Evolutionary conservation across 2,888 invertebrate genomes (phyloP), one percentile per base, ranked within the genome.

Genomic region (Exephanes ischioxanthus): DNA sequence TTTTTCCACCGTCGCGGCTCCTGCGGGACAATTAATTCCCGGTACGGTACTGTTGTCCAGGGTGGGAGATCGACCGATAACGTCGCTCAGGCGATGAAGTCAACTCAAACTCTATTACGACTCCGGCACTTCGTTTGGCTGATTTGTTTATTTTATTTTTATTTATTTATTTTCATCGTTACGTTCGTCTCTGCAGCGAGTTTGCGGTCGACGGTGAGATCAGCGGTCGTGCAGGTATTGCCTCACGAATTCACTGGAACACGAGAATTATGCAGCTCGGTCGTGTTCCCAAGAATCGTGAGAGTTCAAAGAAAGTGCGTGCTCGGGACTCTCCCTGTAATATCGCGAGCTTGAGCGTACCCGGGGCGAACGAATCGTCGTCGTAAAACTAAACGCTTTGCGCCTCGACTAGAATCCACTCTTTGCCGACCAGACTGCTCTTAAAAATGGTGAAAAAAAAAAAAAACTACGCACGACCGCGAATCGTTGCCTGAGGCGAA

Each of bases 231-330:
- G 37, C 30, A 41, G 45, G 11, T 41, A 61, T 85, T 85, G 85
- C 79, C 79, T 72, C 78, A 76, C 76, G 41, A 85, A 85, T 85
- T 81, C 78, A 37, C 66, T 75, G 70, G 55, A 79, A 79, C 66
- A 66, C 75, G 81, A 48, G 45, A 48, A 78, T 85, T 79, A 85
- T 81, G 85, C 81, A 78, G 77, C 81, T 63, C 71, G 30, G 63
- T 53, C 79, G 61, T 78, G 77, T 53, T 70, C 48, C 48, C 26
- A 67, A 61, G 80, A 61, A 55, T 61, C 70, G 48, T 79, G 71
- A 41, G 85, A 85, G 76, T 82, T 76, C 79, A 61, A 82, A 67
- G 82, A 85, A 79, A 85, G 79, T 85, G 79, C 78, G 66, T 67
- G 76, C 66, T 45, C 58, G 58, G 68, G 45, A 48, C 16, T 48